Base-by-base conservation (phyloP, 2,797 vertebrate genomes). In the Psittacula derbiana region DNA sequence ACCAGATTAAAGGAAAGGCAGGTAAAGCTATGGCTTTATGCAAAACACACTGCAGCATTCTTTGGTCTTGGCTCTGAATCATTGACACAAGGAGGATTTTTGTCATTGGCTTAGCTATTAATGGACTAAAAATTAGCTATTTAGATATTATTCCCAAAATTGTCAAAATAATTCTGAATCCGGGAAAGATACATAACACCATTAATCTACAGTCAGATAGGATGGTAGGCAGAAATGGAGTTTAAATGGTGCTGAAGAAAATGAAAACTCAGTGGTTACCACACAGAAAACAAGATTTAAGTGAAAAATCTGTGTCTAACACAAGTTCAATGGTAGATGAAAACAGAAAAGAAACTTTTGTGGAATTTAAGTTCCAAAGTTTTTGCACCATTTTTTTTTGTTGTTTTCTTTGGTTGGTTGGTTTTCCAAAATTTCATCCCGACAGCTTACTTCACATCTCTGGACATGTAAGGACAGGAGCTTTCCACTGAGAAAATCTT, bases 301-400 rank as follows among this genome's bases (percentile, higher is more conserved):
- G 38, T 0, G 3, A 87, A 70, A 55, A 76, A 67, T 17, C 3
- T 1, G 0, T 52, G 30, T 43, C 21, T 65, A 92, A 60, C 28
- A 49, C 25, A 12, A 17, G 5, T 28, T 38, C n/a, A 85, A 30
- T 52, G 31, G 12, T 43, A 46, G 31, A 57, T 23, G 40, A 79
- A 93, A 90, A 92, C 5, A 88, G 41, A 93, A 65, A 81, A 23
- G 1, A 72, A 78, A 73, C 74, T 58, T 69, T 38, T 0, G 6
- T 31, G 41, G 33, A 57, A 90, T 66, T 85, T 70, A 70, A 21
- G 74, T 83, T 75, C 24, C 65, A 27, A 58, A 47, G 36, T 23
- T 17, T 83, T 33, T 36, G 21, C 10, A 24, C 21, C 2, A 12
- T 33, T 24, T 16, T 23, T 24, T 36, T 36, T 58, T 8, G 9